These are phyloP conservation scores for Otolemur garnettii DNA, from an alignment of 2,113 vertebrate species.

Conservation along the genomic window DNA sequence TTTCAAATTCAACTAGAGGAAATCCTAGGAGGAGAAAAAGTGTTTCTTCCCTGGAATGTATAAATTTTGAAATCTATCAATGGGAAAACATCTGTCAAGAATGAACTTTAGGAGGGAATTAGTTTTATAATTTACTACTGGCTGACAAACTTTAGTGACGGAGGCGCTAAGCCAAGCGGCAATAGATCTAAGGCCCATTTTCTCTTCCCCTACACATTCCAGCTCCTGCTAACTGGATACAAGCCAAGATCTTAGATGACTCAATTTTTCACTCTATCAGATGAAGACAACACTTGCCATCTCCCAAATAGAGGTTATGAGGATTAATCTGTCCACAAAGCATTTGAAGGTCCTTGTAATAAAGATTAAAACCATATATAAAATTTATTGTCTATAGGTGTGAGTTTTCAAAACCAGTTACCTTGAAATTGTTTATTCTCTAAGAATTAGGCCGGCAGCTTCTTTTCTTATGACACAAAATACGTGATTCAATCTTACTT, in stretches of 20 bases:
- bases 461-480: slow-evolving; percentile 26
- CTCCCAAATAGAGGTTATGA: slow-evolving; percentile 64
- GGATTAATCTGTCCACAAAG: slow-evolving; percentile 68
- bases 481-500: background rate
- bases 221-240: slow-evolving; percentile 51
- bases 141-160: slow-evolving; percentile 36
- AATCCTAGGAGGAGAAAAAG: background rate
- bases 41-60: background rate
- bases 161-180: background rate
- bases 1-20: slow-evolving; percentile 34
- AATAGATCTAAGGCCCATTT: slow-evolving; percentile 33
- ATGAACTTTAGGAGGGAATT: slow-evolving; percentile 44
- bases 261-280: slow-evolving; percentile 66
- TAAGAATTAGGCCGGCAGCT: background rate
- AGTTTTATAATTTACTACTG: slow-evolving; percentile 43
- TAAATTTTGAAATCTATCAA: slow-evolving; percentile 38
- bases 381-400: slow-evolving; percentile 55
- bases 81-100: slow-evolving; percentile 30
- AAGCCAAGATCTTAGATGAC: slow-evolving; percentile 70
- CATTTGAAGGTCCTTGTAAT: slow-evolving; percentile 53
- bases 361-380: slow-evolving; percentile 68
- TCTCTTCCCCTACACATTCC: background rate
- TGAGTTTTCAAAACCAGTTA: slow-evolving; percentile 47
- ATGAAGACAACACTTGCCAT: slow-evolving; percentile 71
- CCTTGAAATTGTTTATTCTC: slow-evolving; percentile 49